Evolutionary conservation across 2,113 vertebrate genomes (phyloP).

Genomic region (Pimephales promelas): DNA sequence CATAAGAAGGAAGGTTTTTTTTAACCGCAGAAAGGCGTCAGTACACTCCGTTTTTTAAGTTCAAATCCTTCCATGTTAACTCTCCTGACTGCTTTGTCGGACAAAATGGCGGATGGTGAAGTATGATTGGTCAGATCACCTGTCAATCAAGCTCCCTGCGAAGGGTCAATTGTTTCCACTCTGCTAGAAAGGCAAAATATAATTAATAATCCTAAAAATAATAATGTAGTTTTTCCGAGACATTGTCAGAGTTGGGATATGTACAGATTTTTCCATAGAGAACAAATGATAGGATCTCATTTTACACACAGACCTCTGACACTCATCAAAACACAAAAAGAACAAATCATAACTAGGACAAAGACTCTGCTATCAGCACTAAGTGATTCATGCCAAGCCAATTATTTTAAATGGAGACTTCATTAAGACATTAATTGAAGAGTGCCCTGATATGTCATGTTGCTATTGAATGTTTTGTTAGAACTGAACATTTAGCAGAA

Average conservation of each 20-base stretch:
- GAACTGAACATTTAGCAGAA: neutral
- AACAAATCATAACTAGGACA: conserved; percentile 39
- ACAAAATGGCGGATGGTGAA: too few species aligned
- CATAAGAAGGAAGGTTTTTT: too few species aligned
- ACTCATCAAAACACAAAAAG: conserved; percentile 4
- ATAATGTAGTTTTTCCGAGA: neutral
- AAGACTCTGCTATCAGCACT: conserved; percentile 29
- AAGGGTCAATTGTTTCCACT: neutral
- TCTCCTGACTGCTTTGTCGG: too few species aligned
- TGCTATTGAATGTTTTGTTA: conserved; percentile 25
- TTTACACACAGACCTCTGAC: conserved; percentile 19
- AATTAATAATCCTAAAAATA: neutral
- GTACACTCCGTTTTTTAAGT: too few species aligned
- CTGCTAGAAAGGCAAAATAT: neutral
- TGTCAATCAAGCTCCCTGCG: too few species aligned
- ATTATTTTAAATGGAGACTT: conserved; percentile 43
- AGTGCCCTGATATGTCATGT: conserved; percentile 41
- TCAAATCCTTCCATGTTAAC: too few species aligned
- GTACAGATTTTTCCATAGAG: neutral
- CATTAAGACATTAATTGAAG: conserved; percentile 34
- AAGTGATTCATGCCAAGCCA: conserved; percentile 32
- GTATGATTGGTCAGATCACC: too few species aligned
- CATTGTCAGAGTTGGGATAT: neutral
- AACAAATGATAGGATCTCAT: conserved; percentile 19
- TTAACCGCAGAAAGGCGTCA: too few species aligned